Conservation (phyloP, 2,113 vertebrate genomes). For the Paraplagusia blochii region DNA sequence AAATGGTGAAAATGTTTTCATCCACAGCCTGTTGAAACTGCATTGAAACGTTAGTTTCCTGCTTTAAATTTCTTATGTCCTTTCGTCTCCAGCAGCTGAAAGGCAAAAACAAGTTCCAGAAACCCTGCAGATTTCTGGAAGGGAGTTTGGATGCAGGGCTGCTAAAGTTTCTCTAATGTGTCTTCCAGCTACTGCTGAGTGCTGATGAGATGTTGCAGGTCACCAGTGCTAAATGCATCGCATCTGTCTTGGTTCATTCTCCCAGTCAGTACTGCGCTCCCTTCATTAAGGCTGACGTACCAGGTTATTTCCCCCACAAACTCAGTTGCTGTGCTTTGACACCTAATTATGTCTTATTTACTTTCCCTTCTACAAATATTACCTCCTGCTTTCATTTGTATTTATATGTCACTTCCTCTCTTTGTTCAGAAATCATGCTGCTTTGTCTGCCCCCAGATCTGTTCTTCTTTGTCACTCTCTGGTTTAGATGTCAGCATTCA, state of each 20-base stretch:
- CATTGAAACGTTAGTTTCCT: background rate
- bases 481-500: background rate
- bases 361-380: slow-evolving; percentile 20
- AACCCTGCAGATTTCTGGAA: slow-evolving; percentile 6
- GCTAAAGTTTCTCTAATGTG: slow-evolving; percentile 4
- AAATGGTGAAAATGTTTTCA: no score
- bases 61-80: background rate
- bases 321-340: background rate
- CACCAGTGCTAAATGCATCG: slow-evolving; percentile 85
- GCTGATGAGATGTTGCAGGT: slow-evolving; percentile 87
- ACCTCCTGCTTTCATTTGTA: background rate
- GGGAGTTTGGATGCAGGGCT: background rate
- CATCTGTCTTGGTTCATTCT: slow-evolving; percentile 82
- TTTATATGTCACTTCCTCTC: background rate
- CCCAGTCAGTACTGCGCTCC: slow-evolving; percentile 78
- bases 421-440: background rate
- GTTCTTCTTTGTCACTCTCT: background rate
- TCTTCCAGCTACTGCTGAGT: slow-evolving; percentile 84
- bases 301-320: slow-evolving; percentile 75
- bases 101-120: slow-evolving; percentile 3
- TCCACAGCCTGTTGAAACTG: no score
- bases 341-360: background rate
- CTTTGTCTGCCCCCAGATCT: background rate
- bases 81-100: background rate
- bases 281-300: slow-evolving; percentile 88